These are phyloP conservation scores for Apteryx owenii DNA, from an alignment of 2,113 vertebrate species.

Conservation along the genomic window DNA sequence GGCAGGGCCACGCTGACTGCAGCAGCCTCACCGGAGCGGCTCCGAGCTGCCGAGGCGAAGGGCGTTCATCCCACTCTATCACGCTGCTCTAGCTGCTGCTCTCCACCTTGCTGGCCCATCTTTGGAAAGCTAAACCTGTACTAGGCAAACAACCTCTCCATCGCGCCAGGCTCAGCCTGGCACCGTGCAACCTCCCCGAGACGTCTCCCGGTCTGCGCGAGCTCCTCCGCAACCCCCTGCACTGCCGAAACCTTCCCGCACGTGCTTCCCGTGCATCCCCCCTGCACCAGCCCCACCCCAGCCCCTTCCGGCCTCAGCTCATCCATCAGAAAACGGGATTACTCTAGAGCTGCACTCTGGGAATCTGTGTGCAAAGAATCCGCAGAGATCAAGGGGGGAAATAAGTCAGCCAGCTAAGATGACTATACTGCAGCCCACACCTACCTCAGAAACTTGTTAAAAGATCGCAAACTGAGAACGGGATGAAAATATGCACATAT, in stretches of 20 bases:
- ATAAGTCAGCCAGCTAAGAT: not conserved
- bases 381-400: not conserved
- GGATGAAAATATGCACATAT: fast-evolving
- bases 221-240: fast-evolving
- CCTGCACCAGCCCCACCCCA: not conserved
- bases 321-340: not conserved
- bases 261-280: not conserved
- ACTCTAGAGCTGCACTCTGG: not conserved
- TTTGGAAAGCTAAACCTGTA: not conserved
- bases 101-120: not conserved
- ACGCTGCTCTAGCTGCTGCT: not conserved
- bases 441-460: not conserved
- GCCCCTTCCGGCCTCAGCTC: not conserved
- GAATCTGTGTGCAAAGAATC: not conserved
- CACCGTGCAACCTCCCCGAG: fast-evolving
- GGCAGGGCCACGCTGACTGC: not conserved
- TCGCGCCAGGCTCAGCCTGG: no score
- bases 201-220: fast-evolving
- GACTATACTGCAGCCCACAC: not conserved
- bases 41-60: no score
- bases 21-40: not conserved
- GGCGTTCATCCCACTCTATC: not conserved
- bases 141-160: not conserved
- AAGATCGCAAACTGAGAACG: not conserved
- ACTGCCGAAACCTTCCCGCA: not conserved